Evolutionary conservation across 2,113 vertebrate species (phyloP).

Genomic region (Muntiacus reevesi): DNA sequence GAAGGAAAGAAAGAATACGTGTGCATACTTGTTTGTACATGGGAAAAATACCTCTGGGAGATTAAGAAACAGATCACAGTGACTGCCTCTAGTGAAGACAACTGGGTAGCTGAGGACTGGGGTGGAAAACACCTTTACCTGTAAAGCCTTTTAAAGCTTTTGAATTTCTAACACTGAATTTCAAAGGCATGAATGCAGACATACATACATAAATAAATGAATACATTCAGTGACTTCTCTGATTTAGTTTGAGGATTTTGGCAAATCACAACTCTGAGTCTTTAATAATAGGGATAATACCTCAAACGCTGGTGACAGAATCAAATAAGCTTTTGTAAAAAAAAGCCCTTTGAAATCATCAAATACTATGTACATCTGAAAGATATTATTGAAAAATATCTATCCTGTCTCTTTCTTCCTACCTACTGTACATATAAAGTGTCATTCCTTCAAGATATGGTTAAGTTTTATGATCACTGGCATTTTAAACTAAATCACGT

Average conservation of each 20-base stretch:
- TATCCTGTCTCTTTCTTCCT: background rate
- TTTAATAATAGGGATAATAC: constrained; percentile 33
- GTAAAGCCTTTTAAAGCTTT: background rate
- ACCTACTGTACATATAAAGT: background rate
- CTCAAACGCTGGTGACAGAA: constrained; percentile 19
- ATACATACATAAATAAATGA: constrained; percentile 38
- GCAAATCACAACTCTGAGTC: constrained; percentile 25
- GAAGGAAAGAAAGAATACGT: background rate
- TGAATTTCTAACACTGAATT: constrained; percentile 34
- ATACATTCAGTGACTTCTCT: constrained; percentile 18
- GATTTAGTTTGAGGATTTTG: constrained; percentile 24
- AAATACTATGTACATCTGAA: background rate
- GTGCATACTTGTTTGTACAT: background rate
- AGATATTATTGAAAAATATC: background rate
- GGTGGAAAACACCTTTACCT: background rate
- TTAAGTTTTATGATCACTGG: constrained; percentile 11
- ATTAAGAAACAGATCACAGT: constrained; percentile 24
- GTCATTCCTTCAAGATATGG: background rate
- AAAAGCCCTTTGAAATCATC: constrained; percentile 28
- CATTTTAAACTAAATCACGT: constrained; percentile 31
- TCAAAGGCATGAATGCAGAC: constrained; percentile 49
- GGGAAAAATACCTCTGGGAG: background rate
- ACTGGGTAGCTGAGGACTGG: background rate
- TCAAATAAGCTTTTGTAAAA: constrained; percentile 21
- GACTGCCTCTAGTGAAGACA: constrained; percentile 1